These are phyloP conservation scores for Drosophila sordidula DNA, from an alignment of 2,888 invertebrate genomes.

Conservation along the genomic window DNA sequence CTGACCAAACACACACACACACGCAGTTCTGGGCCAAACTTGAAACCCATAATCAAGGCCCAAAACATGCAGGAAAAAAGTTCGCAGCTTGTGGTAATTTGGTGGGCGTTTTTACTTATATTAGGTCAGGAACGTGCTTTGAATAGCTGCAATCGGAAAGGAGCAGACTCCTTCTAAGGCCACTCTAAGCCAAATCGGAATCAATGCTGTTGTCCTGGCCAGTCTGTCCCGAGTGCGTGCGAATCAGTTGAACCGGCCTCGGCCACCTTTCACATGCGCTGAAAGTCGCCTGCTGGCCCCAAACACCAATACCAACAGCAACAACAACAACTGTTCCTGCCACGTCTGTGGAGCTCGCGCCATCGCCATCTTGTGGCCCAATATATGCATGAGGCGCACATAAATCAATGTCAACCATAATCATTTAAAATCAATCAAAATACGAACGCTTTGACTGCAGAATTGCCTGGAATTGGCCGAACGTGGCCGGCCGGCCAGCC, in stretches of 20 bases:
- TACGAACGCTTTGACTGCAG: slow-evolving; percentile 83
- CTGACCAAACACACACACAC: slow-evolving; percentile 36
- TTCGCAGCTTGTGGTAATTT: slow-evolving; percentile 83
- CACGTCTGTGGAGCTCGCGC: slow-evolving; percentile 30
- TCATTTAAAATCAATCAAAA: slow-evolving; percentile 85
- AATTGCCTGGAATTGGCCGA: slow-evolving; percentile 82
- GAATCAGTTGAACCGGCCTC: slow-evolving; percentile 58
- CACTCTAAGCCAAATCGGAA: slow-evolving; percentile 72
- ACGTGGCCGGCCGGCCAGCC: slow-evolving; percentile 58
- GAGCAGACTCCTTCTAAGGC: slow-evolving; percentile 52
- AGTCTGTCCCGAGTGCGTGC: slow-evolving; percentile 64
- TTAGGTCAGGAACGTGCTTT: slow-evolving; percentile 84
- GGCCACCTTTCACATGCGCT: slow-evolving; percentile 64
- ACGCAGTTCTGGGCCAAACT: slow-evolving; percentile 18
- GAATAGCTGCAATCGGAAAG: slow-evolving; percentile 61
- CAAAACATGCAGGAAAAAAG: slow-evolving; percentile 57
- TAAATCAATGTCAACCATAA: slow-evolving; percentile 85
- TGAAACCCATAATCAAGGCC: slow-evolving; percentile 69
- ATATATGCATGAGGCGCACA: slow-evolving; percentile 82
- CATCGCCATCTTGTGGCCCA: slow-evolving; percentile 80
- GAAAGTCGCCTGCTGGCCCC: slow-evolving; percentile 43
- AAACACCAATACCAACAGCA: slow-evolving; percentile 16
- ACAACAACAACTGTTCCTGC: slow-evolving; percentile 30
- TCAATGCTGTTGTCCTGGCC: slow-evolving; percentile 45
- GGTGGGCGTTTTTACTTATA: slow-evolving; percentile 83